Conservation (phyloP, 1,140 invertebrate genomes). For the Coelopa frigida region DNA sequence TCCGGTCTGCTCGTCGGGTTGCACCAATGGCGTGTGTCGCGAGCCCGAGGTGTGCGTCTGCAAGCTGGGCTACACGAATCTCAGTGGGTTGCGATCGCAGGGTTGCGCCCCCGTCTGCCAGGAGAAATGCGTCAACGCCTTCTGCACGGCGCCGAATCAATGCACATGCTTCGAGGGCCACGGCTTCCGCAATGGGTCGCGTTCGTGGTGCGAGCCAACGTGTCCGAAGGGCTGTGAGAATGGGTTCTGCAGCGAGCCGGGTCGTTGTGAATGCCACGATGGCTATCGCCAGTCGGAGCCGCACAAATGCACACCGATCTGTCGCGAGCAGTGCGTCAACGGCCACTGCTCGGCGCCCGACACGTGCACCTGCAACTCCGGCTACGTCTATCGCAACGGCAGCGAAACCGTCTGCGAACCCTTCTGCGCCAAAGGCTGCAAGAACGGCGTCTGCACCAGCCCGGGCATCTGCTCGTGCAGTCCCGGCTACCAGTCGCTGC, state of each 20-base stretch:
- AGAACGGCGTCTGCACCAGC: slow-evolving; percentile 48
- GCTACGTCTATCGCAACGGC: slow-evolving; percentile 46
- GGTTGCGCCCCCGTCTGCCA: slow-evolving; percentile 43
- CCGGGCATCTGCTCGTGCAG: slow-evolving; percentile 53
- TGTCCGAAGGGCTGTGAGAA: slow-evolving; percentile 35
- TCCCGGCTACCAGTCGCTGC: slow-evolving; percentile 48
- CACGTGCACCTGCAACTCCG: slow-evolving; percentile 52
- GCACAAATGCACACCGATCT: slow-evolving; percentile 49
- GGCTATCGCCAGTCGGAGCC: slow-evolving; percentile 24
- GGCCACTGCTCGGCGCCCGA: slow-evolving; percentile 52
- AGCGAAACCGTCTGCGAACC: slow-evolving; percentile 33
- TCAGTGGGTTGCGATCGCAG: slow-evolving; percentile 7
- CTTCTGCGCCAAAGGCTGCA: slow-evolving; percentile 27
- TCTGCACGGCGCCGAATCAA: slow-evolving; percentile 45
- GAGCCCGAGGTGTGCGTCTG: slow-evolving; percentile 44
- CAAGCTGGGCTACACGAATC: slow-evolving; percentile 26
- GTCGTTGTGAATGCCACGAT: slow-evolving; percentile 31
- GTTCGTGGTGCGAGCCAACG: slow-evolving; percentile 27
- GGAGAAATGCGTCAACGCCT: slow-evolving; percentile 27
- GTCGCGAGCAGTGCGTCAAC: slow-evolving; percentile 49
- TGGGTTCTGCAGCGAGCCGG: slow-evolving; percentile 33
- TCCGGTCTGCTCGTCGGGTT: slow-evolving; percentile 29
- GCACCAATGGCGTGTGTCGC: slow-evolving; percentile 39
- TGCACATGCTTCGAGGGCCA: slow-evolving; percentile 44
- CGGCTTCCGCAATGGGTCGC: slow-evolving; percentile 20